Percentiles rank a stretch among this genome's conserved stretches.
Evolutionary conservation across 2,797 vertebrate species (phyloP).

Genomic region (Semaprochilodus insignis): DNA sequence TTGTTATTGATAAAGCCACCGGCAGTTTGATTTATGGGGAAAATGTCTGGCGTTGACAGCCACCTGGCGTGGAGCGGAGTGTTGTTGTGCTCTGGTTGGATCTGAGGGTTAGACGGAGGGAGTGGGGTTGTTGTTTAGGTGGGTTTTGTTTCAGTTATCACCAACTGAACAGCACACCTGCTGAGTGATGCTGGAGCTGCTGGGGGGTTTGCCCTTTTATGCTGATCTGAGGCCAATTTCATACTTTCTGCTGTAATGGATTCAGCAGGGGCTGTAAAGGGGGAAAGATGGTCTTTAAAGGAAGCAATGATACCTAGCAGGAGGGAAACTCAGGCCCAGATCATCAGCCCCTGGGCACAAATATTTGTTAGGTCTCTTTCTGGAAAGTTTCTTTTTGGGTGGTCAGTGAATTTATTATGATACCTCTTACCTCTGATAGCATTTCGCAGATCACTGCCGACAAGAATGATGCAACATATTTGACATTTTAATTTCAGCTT

Average conservation of each 20-base stretch:
- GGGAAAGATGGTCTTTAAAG: neutral
- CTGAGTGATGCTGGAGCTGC: constrained; percentile 34
- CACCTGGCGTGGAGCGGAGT: constrained; percentile 75
- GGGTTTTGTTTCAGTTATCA: constrained; percentile 54
- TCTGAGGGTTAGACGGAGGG: constrained; percentile 66
- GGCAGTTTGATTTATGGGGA: constrained; percentile 80
- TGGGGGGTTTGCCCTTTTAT: constrained; percentile 14
- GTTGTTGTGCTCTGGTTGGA: constrained; percentile 68
- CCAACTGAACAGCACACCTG: constrained; percentile 57
- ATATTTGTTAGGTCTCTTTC: too few species aligned
- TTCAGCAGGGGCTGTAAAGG: neutral
- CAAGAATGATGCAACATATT: too few species aligned
- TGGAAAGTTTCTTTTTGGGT: too few species aligned
- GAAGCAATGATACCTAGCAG: constrained; percentile 19
- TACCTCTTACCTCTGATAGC: too few species aligned
- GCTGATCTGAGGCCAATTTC: constrained; percentile 36
- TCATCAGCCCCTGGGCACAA: too few species aligned
- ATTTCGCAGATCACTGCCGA: too few species aligned
- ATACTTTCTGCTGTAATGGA: constrained; percentile 12
- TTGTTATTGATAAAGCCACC: constrained; percentile 85
- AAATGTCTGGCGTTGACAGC: constrained; percentile 72
- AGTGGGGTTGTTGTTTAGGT: constrained; percentile 50
- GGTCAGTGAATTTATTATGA: too few species aligned
- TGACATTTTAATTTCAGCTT: too few species aligned
- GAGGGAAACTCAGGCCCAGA: neutral